Evolutionary conservation across 1,140 invertebrate species (phyloP), one percentile per base, ranked within the genome.

Genomic region (Cotesia glomerata): DNA sequence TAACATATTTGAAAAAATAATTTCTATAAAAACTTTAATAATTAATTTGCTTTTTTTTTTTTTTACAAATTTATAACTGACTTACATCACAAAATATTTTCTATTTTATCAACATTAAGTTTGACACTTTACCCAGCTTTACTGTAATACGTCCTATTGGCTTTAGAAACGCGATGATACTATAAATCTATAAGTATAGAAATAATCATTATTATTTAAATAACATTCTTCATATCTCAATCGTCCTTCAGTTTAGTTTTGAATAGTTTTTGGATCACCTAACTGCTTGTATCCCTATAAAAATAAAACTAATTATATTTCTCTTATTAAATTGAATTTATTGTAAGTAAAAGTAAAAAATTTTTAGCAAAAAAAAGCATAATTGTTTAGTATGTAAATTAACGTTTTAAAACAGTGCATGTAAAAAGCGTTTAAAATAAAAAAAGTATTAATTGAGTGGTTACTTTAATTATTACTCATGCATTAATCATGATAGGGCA

Each of bases 211-310:
- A 36, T 72, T 32, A 58, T 74, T 58, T 32, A 64, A 34, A 61
- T 72, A 14, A 77, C 51, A 16, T 49, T 52, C n/a, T 32, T 73
- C 59, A 61, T 16, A 16, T 13, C 7, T 75, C 70, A 56, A 14
- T 56, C 5, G 26, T 34, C 26, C 18, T 14, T 59, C 34, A 11
- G 39, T 73, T 70, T 66, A 71, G 80, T 70, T 80, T 45, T 83
- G 81, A 65, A 78, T 61, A 16, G 73, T 77, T 76, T 83, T 75
- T 11, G 82, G 75, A 80, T 81, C 79, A 61, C 51, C 75, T 26
- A 82, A 74, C 49, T 76, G 80, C 52, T 80, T 80, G 56, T 83
- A 83, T 63, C 79, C 81, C 81, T 83, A 69, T 54, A 79, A 80
- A 69, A 54, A 75, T 63, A 71, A 13, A 36, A 71, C 0, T 71